Base-by-base conservation (phyloP, 1,140 invertebrate genomes). In the Hetaerina americana region DNA sequence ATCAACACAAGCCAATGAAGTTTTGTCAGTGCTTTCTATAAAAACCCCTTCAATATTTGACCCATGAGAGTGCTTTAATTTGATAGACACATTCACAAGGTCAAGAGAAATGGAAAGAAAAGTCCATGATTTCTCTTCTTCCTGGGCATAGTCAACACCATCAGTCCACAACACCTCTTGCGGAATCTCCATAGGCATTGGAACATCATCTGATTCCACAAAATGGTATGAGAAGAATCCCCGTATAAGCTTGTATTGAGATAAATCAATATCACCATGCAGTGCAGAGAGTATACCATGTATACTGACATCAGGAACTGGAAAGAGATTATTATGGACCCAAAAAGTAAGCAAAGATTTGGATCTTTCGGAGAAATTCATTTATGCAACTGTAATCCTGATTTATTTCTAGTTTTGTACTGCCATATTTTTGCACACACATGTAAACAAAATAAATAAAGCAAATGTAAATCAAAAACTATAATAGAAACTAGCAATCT, bases 201-300 rank as follows among this genome's bases (percentile, higher is more conserved):
- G 57, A 70, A 0, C 91, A 72, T 92, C 90, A 15, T 96, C 82
- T 73, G 87, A 87, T 80, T 99, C 96, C 18, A 94, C 95, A 66
- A 99, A 88, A 83, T 99, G 99, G 78, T 94, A 92, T 0, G 89
- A 87, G 0, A 99, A 82, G 25, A 99, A 83, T 26, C 95, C 95
- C 68, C 92, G 86, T 24, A 98, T 88, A 10, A 98, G 80, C 80
- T 91, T 89, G 79, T 97, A 98, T 78, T 97, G 94, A 18, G 87
- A 83, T 24, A 91, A 84, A 82, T 96, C 91, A 25, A 98, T 78
- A n/a, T 88, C 86, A 72, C 89, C 89, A 77, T 93, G 88, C 74
- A 97, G 87, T 27, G 93, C 94, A 0, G 94, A 93, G 66, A 98
- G 82, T 24, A 87, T 89, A 22, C 95, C 95, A 71, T 92, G 87